Base-by-base conservation (phyloP, 2,113 vertebrate species). In the Corydoras maculifer region DNA sequence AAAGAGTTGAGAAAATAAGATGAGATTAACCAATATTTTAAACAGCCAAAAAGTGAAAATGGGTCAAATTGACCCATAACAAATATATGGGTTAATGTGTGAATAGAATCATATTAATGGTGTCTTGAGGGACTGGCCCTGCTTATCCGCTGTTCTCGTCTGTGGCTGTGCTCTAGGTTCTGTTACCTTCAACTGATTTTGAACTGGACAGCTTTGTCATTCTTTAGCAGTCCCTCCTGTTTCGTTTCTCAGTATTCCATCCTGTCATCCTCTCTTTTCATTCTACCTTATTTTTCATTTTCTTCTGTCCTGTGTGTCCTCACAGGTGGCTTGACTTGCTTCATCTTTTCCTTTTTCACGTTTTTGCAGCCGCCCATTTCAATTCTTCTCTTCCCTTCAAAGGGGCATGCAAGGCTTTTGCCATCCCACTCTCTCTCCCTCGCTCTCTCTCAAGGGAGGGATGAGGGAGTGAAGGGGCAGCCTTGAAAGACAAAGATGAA, bases 401-500 rank as follows among this genome's bases (percentile, higher is more conserved):
- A 86, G 82, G 80, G 75, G 57, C 63, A 69, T 73, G 65, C 73
- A 75, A 71, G 75, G 80, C 72, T 64, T 54, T 78, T 68, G 59
- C 75, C 53, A 8, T 64, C 6, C 69, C 25, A 31, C 13, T 43
- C 35, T n/a, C 14, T n/a, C 62, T 59, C 32, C 25, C 57, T 79
- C 74, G 74, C 75, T 75, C 65, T 73, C 80, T 86, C 85, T 84
- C 84, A 78, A 65, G 79, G 82, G 86, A 85, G 83, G 69, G 73
- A 74, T 76, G 72, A 75, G 68, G 75, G 79, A 80, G 67, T 81
- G 83, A 83, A 86, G 80, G 84, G 85, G 73, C 79, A 86, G 85
- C 84, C 85, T 86, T 85, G 81, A 87, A 88, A 88, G 84, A 86
- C 85, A 81, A 84, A 86, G 85, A 89, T 87, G 85, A 90, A 89